Percentiles rank a stretch among this genome's conserved stretches.
Evolutionary conservation across 2,888 invertebrate genomes (phyloP).

Genomic region (Saturnia japonica): DNA sequence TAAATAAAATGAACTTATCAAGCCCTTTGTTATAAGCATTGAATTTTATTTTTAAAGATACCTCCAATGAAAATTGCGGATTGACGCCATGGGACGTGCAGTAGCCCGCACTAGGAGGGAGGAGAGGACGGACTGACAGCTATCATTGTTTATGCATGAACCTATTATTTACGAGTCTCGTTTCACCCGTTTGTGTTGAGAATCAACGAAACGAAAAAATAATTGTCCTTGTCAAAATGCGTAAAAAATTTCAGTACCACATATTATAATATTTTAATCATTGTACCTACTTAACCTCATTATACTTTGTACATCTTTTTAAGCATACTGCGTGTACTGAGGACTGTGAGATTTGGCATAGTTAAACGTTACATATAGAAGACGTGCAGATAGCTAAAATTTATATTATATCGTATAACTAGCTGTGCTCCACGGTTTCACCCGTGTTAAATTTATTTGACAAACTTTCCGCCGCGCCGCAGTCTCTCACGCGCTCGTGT

Average conservation of each 20-base stretch:
- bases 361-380: too few species aligned
- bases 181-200: conserved; percentile 10
- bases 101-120: conserved; percentile 33
- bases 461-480: too few species aligned
- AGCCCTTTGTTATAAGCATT: neutral
- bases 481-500: too few species aligned
- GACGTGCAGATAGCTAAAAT: too few species aligned
- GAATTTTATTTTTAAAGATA: neutral
- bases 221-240: neutral
- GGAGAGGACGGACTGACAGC: too few species aligned
- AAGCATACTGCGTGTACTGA: too few species aligned
- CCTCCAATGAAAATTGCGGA: neutral
- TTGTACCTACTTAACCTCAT: neutral
- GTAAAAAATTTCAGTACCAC: neutral
- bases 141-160: conserved; percentile 72
- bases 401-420: too few species aligned
- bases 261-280: neutral
- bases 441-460: too few species aligned
- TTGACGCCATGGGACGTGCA: neutral
- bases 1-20: neutral
- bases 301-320: too few species aligned
- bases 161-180: conserved; percentile 65
- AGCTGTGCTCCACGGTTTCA: too few species aligned
- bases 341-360: too few species aligned
- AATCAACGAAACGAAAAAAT: neutral